Percentiles rank a stretch among this genome's conserved stretches.
Evolutionary conservation across 1,140 invertebrate genomes (phyloP).

Genomic region (Eumaeus atala): DNA sequence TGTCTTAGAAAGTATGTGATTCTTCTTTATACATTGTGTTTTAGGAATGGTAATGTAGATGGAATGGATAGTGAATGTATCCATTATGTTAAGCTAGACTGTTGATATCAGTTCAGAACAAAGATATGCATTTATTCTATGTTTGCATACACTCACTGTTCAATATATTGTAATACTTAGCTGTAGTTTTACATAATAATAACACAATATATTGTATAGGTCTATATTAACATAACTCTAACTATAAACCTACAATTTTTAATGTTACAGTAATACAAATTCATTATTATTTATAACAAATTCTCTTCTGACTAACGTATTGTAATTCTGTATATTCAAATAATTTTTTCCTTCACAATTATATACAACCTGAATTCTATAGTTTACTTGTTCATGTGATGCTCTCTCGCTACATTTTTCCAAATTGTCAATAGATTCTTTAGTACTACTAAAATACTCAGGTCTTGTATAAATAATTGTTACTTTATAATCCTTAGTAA

Average conservation of each 20-base stretch:
- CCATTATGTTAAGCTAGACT: too few species aligned
- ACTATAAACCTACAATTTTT: too few species aligned
- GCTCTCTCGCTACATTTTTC: conserved; percentile 31
- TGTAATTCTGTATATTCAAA: conserved; percentile 32
- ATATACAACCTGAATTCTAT: conserved; percentile 37
- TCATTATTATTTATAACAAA: conserved; percentile 31
- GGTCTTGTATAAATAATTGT: conserved; percentile 50
- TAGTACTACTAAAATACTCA: conserved; percentile 50
- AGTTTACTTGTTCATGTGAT: conserved; percentile 37
- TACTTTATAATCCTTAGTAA: conserved; percentile 49
- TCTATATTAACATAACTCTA: too few species aligned
- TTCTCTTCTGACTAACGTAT: conserved; percentile 27
- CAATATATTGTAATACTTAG: too few species aligned
- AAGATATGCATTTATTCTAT: too few species aligned
- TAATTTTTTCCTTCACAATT: conserved; percentile 26
- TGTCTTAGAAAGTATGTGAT: neutral
- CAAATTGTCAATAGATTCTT: conserved; percentile 39
- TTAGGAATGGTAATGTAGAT: too few species aligned
- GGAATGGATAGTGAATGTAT: too few species aligned
- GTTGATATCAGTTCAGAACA: too few species aligned
- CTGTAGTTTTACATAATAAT: too few species aligned
- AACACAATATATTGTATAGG: too few species aligned
- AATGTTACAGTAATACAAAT: conserved; percentile 35
- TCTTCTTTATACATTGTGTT: too few species aligned
- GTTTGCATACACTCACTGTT: too few species aligned